These are phyloP conservation scores for Babyrousa celebensis DNA, from an alignment of 2,797 vertebrate species.

Conservation along the genomic window DNA sequence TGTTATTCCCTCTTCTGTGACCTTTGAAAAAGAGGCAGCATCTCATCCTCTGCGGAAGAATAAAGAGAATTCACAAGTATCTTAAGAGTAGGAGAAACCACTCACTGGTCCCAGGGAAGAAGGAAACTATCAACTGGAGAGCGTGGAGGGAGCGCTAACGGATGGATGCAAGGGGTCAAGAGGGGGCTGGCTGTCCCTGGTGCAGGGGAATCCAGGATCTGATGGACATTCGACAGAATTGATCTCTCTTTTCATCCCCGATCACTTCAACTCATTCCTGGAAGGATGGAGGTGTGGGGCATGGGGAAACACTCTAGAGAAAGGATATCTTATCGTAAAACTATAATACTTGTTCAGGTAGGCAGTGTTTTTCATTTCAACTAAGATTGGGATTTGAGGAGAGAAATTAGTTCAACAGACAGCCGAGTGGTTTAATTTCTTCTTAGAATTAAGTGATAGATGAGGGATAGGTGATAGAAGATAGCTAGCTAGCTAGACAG, in stretches of 20 bases:
- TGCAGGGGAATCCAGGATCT: background rate
- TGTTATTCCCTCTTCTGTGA: background rate
- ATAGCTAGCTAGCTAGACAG: background rate
- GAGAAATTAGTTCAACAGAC: background rate
- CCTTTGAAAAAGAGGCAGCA: slow-evolving; percentile 36
- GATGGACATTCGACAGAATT: background rate
- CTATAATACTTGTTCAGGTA: background rate
- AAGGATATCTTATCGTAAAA: background rate
- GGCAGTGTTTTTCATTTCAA: background rate
- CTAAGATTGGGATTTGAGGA: background rate
- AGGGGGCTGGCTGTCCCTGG: background rate
- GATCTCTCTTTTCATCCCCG: background rate
- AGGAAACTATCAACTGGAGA: background rate
- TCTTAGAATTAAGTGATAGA: slow-evolving; percentile 46
- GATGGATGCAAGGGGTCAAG: background rate
- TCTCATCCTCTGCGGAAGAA: background rate
- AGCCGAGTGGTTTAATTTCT: slow-evolving; percentile 2
- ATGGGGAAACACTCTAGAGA: background rate
- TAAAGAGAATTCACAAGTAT: background rate
- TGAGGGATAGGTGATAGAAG: background rate
- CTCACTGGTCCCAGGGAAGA: background rate
- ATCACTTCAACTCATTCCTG: background rate
- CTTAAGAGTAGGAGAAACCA: background rate
- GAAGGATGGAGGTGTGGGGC: background rate
- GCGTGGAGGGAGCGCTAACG: background rate